Evolutionary conservation across 2,888 invertebrate species (phyloP).

Genomic region (Ornithoptera priamus): DNA sequence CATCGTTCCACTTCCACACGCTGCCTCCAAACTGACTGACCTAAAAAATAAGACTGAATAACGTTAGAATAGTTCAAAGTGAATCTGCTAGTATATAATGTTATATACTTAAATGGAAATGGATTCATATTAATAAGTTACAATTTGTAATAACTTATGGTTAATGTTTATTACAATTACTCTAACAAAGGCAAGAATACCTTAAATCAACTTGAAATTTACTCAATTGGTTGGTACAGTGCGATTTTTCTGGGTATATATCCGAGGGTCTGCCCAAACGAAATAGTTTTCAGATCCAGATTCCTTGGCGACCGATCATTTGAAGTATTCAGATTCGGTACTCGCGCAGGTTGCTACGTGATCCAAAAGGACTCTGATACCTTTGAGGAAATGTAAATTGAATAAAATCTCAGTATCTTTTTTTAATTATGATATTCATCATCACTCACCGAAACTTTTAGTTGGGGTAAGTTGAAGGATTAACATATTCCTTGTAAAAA

Average conservation of each 20-base stretch:
- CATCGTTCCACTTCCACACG: constrained; percentile 83
- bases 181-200: too few relatives aligned
- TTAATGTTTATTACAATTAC: too few relatives aligned
- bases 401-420: too few relatives aligned
- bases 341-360: constrained; percentile 84
- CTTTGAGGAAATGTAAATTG: constrained; percentile 31
- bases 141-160: too few relatives aligned
- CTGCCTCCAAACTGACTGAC: constrained; percentile 80
- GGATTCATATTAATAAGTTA: too few relatives aligned
- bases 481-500: too few relatives aligned
- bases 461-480: too few relatives aligned
- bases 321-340: constrained; percentile 89
- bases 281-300: constrained; percentile 85
- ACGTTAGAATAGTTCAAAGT: too few relatives aligned
- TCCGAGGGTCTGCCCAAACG: constrained; percentile 83
- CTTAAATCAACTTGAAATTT: constrained; percentile 17
- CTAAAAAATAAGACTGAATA: constrained; percentile 36
- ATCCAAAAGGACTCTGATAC: constrained; percentile 78
- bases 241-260: constrained; percentile 50
- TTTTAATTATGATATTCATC: too few relatives aligned
- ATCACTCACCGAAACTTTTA: too few relatives aligned
- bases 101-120: too few relatives aligned
- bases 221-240: constrained; percentile 73
- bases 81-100: too few relatives aligned
- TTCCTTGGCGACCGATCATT: constrained; percentile 79